Evolutionary conservation across 2,888 invertebrate genomes (phyloP).

Genomic region (Chymomyza amoena): DNA sequence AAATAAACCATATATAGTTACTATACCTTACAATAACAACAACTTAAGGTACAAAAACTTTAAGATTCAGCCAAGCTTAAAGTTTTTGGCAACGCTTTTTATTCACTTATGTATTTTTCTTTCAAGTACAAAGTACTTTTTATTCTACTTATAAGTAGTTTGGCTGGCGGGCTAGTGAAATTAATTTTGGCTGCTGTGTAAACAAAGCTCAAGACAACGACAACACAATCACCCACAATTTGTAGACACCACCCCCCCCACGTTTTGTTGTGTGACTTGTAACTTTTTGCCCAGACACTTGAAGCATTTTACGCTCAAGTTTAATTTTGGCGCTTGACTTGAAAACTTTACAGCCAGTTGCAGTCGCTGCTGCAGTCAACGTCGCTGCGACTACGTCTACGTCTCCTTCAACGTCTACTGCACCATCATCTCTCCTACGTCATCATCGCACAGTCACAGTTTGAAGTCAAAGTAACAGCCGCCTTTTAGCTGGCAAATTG

Average conservation of each 20-base stretch:
- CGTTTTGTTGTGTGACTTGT: slow-evolving; percentile 62
- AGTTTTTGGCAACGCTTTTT: not conserved
- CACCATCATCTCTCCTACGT: slow-evolving; percentile 8
- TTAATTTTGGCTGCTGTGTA: slow-evolving; percentile 6
- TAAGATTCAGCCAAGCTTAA: slow-evolving; percentile 14
- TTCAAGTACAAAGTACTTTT: not conserved
- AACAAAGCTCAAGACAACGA: slow-evolving; percentile 28
- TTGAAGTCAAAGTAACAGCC: slow-evolving; percentile 25
- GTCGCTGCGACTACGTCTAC: not conserved
- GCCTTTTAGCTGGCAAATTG: slow-evolving; percentile 65
- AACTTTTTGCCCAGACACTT: slow-evolving; percentile 51
- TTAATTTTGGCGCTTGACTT: slow-evolving; percentile 71
- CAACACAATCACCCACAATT: not conserved
- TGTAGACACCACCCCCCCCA: not conserved
- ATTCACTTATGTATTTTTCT: not conserved
- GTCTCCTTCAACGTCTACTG: not conserved
- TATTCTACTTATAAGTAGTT: not conserved
- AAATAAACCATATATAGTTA: slow-evolving; percentile 31
- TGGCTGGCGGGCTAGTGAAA: not conserved
- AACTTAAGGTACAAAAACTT: slow-evolving; percentile 31
- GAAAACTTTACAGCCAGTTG: slow-evolving; percentile 43
- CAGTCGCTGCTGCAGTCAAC: slow-evolving; percentile 24
- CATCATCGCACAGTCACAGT: slow-evolving; percentile 13
- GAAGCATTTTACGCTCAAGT: slow-evolving; percentile 56
- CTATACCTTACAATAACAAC: slow-evolving; percentile 13